Evolutionary conservation across 92 coral and sea anemone species (phyloP).

Genomic region (Desmophyllum pertusum): DNA sequence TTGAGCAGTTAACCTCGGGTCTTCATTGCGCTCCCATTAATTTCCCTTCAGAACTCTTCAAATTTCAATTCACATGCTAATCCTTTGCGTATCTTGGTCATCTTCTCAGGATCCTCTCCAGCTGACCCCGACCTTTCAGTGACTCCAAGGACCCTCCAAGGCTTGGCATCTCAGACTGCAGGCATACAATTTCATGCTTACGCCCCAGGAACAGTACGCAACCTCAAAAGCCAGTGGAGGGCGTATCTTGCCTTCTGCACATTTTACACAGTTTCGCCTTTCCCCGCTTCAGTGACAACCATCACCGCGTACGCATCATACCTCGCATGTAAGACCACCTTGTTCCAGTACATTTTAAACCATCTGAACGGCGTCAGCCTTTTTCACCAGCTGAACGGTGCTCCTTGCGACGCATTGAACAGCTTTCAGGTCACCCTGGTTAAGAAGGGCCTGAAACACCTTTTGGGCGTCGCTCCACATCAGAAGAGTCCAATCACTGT

Average conservation of each 20-base stretch:
- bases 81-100: no score
- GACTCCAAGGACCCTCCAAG: neutral
- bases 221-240: constrained; percentile 28
- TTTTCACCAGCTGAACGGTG: neutral
- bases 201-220: constrained; percentile 18
- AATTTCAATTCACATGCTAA: neutral
- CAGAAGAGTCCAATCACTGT: no score
- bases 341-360: constrained; percentile 6
- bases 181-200: constrained; percentile 3
- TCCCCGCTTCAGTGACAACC: constrained; percentile 6
- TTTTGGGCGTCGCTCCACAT: no score
- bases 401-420: constrained; percentile 16
- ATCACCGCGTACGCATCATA: neutral
- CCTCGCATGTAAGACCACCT: neutral
- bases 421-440: constrained; percentile 9
- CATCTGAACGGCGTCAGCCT: constrained; percentile 14
- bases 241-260: constrained; percentile 16
- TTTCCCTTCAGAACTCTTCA: constrained; percentile 9
- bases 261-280: neutral
- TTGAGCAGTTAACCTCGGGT: constrained; percentile 2
- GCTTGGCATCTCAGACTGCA: neutral
- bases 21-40: neutral
- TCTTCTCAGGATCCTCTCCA: neutral
- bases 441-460: constrained; percentile 6
- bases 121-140: neutral